phyloP scores from a whole-genome alignment of 2,888 invertebrate species.

The Iselma pallidipennis region DNA sequence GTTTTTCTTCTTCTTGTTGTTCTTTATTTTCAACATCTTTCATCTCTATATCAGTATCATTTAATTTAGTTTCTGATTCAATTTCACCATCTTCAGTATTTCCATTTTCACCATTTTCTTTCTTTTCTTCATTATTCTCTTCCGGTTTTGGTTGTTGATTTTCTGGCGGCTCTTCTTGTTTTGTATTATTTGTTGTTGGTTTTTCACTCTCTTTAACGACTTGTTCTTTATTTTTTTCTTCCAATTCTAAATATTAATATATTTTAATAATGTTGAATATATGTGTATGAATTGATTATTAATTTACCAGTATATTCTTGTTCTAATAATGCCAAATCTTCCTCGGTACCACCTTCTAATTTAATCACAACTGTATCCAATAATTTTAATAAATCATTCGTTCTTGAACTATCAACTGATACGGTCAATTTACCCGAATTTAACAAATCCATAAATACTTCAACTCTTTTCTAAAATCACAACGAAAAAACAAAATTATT shows the following conservation, averaged over 20 bases:
- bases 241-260: constrained; percentile 38
- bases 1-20: constrained; percentile 53
- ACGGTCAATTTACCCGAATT: constrained; percentile 75
- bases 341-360: constrained; percentile 89
- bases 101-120: constrained; percentile 38
- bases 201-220: constrained; percentile 40
- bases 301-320: constrained; percentile 59
- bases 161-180: constrained; percentile 8
- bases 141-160: constrained; percentile 44
- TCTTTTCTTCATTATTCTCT: constrained; percentile 46
- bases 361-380: constrained; percentile 97
- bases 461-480: constrained; percentile 74
- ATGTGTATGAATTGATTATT: not conserved
- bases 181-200: constrained; percentile 7
- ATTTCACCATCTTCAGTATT: constrained; percentile 32
- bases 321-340: constrained; percentile 86
- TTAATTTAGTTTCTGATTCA: constrained; percentile 31
- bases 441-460: constrained; percentile 86
- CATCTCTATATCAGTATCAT: constrained; percentile 56
- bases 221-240: constrained; percentile 46
- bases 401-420: constrained; percentile 83
- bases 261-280: not conserved
- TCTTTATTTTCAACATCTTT: constrained; percentile 48
- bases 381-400: constrained; percentile 79
- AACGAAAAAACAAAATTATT: constrained; percentile 7